These are phyloP conservation scores for Halisarca cf. caerulea DNA, from an alignment of 37 sponge, comb jelly and placozoan genomes.

Conservation along the genomic window DNA sequence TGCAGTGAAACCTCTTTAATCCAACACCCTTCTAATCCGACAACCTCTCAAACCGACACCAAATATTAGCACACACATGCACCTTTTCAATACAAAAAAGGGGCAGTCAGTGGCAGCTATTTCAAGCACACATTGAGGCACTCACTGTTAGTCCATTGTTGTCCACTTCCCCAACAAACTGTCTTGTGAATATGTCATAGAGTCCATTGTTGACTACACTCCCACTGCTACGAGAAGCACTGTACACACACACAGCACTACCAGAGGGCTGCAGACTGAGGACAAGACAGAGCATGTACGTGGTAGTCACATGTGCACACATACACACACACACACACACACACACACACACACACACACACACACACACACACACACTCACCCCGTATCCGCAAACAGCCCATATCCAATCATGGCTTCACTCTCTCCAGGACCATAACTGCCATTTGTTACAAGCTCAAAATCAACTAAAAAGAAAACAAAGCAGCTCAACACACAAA, in stretches of 20 bases:
- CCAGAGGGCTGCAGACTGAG: not conserved
- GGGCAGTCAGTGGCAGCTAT: too few relatives aligned
- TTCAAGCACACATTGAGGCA: too few relatives aligned
- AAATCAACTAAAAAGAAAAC: not conserved
- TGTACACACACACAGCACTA: not conserved
- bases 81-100: too few relatives aligned
- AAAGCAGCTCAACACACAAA: too few relatives aligned
- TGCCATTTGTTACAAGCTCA: not conserved
- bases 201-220: not conserved
- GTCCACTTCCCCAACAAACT: not conserved
- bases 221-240: not conserved
- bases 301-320: not conserved
- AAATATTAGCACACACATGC: too few relatives aligned
- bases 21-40: too few relatives aligned
- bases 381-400: slow-evolving; percentile 5
- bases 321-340: not conserved
- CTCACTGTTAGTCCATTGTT: too few relatives aligned
- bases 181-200: not conserved
- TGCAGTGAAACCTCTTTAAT: too few relatives aligned
- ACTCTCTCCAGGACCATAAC: not conserved
- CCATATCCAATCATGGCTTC: not conserved
- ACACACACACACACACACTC: not conserved
- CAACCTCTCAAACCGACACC: too few relatives aligned
- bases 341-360: not conserved
- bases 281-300: not conserved